Evolutionary conservation across 2,888 invertebrate genomes (phyloP), one percentile per base, ranked within the genome.

Genomic region (Troides aeacus): DNA sequence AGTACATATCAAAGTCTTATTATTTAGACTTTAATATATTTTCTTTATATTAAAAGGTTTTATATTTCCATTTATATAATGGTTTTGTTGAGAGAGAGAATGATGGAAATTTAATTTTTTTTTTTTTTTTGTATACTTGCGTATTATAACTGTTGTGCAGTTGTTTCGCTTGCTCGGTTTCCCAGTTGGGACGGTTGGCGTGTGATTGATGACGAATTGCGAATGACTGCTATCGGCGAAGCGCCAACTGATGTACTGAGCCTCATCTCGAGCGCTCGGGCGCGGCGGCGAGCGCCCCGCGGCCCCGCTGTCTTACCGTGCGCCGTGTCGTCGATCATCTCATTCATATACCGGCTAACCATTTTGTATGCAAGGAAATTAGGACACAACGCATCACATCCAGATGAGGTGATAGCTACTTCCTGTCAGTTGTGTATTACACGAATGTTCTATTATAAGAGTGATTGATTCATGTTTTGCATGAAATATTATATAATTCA

Each of bases 241-340:
- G 59, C 68, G 63, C 53, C 64, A 17, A 53, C 63, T 64, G 50
- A 50, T 39, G 58, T 39, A 68, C 68, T 68, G 63, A 60, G 17
- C 59, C 50, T 15, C 36, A 36, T 59, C 59, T 53, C 59, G 59
- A 57, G 64, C 62, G 64, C 53, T 60, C 64, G 42, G 63, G 53
- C 53, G 23, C 46, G 18, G 36, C 46, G 36, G 23, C 50, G 39
- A 61, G 42, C 36, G 56, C 64, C 69, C 65, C 65, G 57, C 65
- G 50, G 21, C 66, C 66, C 66, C 60, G 23, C 68, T 18, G 50
- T 58, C 62, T 63, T 63, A 68, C 56, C 56, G 60, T 57, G 24
- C 53, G 21, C 60, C 60, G 64, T 60, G 30, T 64, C 68, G 65
- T 69, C 69, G 69, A 69, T 69, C 69, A 69, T 69, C 65, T 69